phyloP scores from a whole-genome alignment of 2,113 vertebrate genomes.

The Spheniscus mendiculus region DNA sequence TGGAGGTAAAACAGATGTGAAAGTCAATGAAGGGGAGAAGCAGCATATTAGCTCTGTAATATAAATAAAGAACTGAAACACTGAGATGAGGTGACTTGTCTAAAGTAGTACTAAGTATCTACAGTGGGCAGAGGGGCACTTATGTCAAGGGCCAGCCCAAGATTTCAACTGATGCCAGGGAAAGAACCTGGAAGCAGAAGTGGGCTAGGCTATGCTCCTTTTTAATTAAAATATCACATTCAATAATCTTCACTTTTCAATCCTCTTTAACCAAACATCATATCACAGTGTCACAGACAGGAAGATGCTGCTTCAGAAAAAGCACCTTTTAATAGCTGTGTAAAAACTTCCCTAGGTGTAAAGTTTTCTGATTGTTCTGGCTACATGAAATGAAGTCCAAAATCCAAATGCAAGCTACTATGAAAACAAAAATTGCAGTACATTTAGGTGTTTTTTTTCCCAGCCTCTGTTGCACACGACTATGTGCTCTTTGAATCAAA shows the following conservation, averaged over 20 bases:
- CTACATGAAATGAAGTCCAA: not conserved
- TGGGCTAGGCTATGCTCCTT: not conserved
- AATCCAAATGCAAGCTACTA: slow-evolving; percentile 32
- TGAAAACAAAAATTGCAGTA: not conserved
- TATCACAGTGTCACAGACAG: slow-evolving; percentile 27
- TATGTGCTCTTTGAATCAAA: not conserved
- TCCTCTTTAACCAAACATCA: not conserved
- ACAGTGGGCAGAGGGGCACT: not conserved
- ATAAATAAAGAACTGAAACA: not conserved
- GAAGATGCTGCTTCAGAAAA: slow-evolving; percentile 63
- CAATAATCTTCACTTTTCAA: not conserved
- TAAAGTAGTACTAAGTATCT: not conserved
- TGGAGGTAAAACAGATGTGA: not conserved
- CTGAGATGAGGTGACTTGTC: not conserved
- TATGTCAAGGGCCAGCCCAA: not conserved
- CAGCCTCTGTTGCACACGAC: not conserved
- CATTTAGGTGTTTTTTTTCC: not conserved
- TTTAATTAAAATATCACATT: not conserved
- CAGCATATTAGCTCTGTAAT: not conserved
- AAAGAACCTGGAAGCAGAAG: not conserved
- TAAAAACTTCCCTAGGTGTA: slow-evolving; percentile 26
- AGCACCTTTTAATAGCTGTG: slow-evolving; percentile 19
- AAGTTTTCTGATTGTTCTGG: slow-evolving; percentile 31
- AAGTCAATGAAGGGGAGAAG: not conserved
- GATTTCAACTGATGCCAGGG: not conserved